A percentile compares a stretch with the other conserved stretches of the same genome.
phyloP scores from a whole-genome alignment of 2,797 vertebrate species.

The Apogon hyalosoma region DNA sequence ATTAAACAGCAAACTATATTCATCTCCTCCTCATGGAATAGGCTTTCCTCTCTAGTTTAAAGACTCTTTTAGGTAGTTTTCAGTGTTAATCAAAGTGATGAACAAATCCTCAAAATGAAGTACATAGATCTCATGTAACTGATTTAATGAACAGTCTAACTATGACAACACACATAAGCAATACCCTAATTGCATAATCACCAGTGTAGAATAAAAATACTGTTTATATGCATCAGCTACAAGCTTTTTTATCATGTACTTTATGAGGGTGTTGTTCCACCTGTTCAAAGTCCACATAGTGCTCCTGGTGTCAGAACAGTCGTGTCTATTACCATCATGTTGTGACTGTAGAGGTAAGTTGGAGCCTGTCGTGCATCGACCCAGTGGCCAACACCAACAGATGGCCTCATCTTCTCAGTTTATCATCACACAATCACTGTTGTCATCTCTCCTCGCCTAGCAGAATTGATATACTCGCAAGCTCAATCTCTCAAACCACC shows the following conservation, averaged over 20 bases:
- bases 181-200: not conserved
- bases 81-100: not conserved
- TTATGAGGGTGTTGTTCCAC: not conserved
- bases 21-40: not conserved
- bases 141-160: slow-evolving; percentile 1
- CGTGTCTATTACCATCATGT: slow-evolving; percentile 3
- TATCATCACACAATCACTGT: slow-evolving; percentile 20
- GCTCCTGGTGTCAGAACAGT: not conserved
- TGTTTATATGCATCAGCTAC: not conserved
- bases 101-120: slow-evolving; percentile 1
- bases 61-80: slow-evolving; percentile 20
- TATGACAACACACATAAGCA: not conserved
- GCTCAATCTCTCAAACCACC: slow-evolving; percentile 25
- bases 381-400: slow-evolving; percentile 5
- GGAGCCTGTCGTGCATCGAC: not conserved
- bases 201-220: not conserved
- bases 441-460: slow-evolving; percentile 5
- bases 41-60: not conserved
- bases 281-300: slow-evolving; percentile 3
- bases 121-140: not conserved
- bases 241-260: not conserved
- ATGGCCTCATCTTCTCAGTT: slow-evolving; percentile 15
- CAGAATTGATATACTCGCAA: slow-evolving; percentile 14
- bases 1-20: slow-evolving; percentile 9
- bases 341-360: slow-evolving; percentile 27